phyloP scores from a whole-genome alignment of 2,797 vertebrate species.

The Sebastes steindachneri region DNA sequence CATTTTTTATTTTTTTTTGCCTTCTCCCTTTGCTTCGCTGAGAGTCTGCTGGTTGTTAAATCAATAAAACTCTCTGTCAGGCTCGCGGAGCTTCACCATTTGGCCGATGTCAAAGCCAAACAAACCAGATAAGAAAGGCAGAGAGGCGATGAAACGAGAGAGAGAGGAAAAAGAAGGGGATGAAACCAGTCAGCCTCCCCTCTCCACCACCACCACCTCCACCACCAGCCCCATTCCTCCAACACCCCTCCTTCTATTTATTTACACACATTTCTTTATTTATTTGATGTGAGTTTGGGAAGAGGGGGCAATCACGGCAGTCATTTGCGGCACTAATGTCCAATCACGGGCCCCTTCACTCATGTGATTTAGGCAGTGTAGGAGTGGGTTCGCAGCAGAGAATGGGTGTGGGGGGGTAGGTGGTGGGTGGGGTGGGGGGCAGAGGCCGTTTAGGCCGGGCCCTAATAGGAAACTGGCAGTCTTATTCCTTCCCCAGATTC shows the following conservation, averaged over 20 bases:
- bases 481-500: constrained; percentile 99
- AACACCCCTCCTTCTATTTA: constrained; percentile 82
- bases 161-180: constrained; percentile 75
- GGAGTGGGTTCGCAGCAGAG: constrained; percentile 83
- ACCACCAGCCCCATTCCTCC: constrained; percentile 60
- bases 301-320: constrained; percentile 94
- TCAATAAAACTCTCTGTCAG: constrained; percentile 96
- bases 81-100: constrained; percentile 91
- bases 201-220: constrained; percentile 21
- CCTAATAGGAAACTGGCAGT: constrained; percentile 99
- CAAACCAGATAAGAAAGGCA: constrained; percentile 96
- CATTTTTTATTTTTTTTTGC: constrained; percentile 61
- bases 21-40: constrained; percentile 70
- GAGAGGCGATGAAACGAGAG: constrained; percentile 87
- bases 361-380: constrained; percentile 96
- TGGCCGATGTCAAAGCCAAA: constrained; percentile 97
- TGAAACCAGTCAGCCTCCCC: constrained; percentile 83
- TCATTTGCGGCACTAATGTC: constrained; percentile 99
- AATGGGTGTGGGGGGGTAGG: constrained; percentile 46
- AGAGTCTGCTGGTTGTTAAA: constrained; percentile 91
- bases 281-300: constrained; percentile 86
- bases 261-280: constrained; percentile 86
- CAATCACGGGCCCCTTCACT: constrained; percentile 99
- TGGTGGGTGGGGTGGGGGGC: constrained; percentile 67
- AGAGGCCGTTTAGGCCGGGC: constrained; percentile 93